Conservation (phyloP, 2,888 invertebrate genomes). For the Atrina japonica region DNA sequence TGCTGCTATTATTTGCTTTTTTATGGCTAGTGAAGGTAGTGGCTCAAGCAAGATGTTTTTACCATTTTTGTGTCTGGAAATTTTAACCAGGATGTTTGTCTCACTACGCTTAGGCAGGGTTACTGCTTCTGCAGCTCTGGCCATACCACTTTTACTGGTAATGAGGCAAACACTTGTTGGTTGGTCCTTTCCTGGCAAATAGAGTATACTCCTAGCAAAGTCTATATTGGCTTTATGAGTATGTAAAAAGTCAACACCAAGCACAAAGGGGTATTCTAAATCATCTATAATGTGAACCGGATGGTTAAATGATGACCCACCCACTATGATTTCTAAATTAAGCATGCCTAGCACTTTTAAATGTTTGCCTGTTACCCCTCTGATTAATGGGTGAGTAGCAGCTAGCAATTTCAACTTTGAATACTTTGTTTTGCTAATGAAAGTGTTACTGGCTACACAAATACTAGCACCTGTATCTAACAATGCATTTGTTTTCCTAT, state of each 20-base stretch:
- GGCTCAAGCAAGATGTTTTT: slow-evolving; percentile 15
- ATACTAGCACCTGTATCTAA: slow-evolving; percentile 29
- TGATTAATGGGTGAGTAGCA: slow-evolving; percentile 2
- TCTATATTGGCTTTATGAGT: slow-evolving; percentile 11
- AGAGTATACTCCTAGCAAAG: neutral
- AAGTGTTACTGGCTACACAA: slow-evolving; percentile 12
- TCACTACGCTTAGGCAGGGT: slow-evolving; percentile 11
- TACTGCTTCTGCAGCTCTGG: slow-evolving; percentile 2
- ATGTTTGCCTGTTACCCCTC: slow-evolving; percentile 18
- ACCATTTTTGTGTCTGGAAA: slow-evolving; percentile 13
- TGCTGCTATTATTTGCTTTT: slow-evolving; percentile 15
- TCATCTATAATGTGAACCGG: slow-evolving; percentile 19
- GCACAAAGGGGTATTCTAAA: slow-evolving; percentile 23
- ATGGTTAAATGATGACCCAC: slow-evolving; percentile 2
- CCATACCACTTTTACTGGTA: neutral
- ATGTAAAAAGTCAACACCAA: slow-evolving; percentile 32
- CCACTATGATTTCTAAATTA: slow-evolving; percentile 8
- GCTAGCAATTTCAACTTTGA: neutral
- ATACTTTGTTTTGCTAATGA: slow-evolving; percentile 6
- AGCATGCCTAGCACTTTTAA: slow-evolving; percentile 24
- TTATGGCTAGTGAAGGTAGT: neutral
- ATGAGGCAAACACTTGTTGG: slow-evolving; percentile 6
- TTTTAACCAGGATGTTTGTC: slow-evolving; percentile 5
- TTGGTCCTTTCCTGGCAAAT: neutral
- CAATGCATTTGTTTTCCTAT: slow-evolving; percentile 10